Base-by-base conservation (phyloP, 2,888 invertebrate species). In the Bombylius discolor region DNA sequence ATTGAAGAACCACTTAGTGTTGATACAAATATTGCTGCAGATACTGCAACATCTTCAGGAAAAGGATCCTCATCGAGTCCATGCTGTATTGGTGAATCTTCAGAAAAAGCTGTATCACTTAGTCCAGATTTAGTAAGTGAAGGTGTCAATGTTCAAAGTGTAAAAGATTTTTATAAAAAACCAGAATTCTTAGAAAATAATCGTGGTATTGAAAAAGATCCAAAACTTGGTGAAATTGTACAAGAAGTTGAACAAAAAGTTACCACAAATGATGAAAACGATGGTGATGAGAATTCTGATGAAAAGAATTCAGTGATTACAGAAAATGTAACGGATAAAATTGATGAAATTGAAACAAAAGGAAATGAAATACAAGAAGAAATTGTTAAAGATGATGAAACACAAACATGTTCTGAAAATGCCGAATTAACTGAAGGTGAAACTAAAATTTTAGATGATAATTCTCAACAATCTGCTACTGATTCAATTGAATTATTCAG, bases 161-260 rank as follows among this genome's bases (percentile, higher is more conserved):
- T 75, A 0, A 72, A 73, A n/a, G 70, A 71, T 59, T 75, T 75
- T 56, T 75, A 74, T 56, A 73, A 73, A 58, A 72, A 73, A 57
- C 71, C 74, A 6, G 69, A 72, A 57, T 74, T 74, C 56, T 60
- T 75, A 33, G 74, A 72, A 60, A 75, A 74, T 57, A 74, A 74
- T 60, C 61, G 72, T 56, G 74, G 74, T 33, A 74, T 74, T 51
- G 74, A 74, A 56, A 68, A 73, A 58, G 74, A 74, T 64, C 75
- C 74, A 0, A 73, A 75, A 58, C 57, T 75, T 46, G 72, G 74
- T 7, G 75, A 70, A 59, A 72, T 74, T 55, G 71, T 75, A 1
- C 74, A 74, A 59, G 70, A 62, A 55, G 59, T 61, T 33, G 56
- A 59, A 56, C 23, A 23, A 23, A 23, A 23, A 23, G 23, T 23